Evolutionary conservation across 2,113 vertebrate genomes (phyloP).

Genomic region (Plotosus lineatus): DNA sequence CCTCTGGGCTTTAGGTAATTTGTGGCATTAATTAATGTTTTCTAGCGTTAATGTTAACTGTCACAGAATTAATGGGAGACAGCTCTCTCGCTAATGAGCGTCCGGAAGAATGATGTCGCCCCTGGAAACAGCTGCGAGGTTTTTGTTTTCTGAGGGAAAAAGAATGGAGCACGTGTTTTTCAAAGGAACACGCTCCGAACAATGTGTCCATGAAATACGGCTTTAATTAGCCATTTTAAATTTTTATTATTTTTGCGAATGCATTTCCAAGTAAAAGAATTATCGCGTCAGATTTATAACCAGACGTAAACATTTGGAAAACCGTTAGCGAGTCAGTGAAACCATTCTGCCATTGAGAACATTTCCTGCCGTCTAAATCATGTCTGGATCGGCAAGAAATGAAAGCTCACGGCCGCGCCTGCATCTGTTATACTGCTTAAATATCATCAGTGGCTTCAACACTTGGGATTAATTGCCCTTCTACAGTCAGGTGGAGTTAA

Average conservation of each 20-base stretch:
- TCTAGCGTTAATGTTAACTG: constrained; percentile 53
- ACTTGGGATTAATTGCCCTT: constrained; percentile 44
- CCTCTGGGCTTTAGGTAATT: constrained; percentile 41
- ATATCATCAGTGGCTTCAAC: background rate
- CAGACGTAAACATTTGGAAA: constrained; percentile 27
- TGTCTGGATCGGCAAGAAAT: constrained; percentile 28
- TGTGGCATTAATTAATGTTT: constrained; percentile 54
- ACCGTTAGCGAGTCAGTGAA: constrained; percentile 26
- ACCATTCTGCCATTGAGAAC: constrained; percentile 5
- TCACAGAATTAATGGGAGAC: constrained; percentile 52
- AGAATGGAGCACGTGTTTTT: constrained; percentile 7
- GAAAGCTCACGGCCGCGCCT: constrained; percentile 3
- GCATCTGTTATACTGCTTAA: constrained; percentile 27
- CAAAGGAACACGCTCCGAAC: constrained; percentile 10
- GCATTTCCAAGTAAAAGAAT: constrained; percentile 35
- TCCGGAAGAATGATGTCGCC: constrained; percentile 37
- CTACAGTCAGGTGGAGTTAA: constrained; percentile 36
- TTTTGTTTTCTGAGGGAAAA: constrained; percentile 26
- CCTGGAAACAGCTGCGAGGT: constrained; percentile 42
- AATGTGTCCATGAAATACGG: constrained; percentile 33
- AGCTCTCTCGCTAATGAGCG: constrained; percentile 49
- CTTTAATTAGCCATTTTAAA: constrained; percentile 40
- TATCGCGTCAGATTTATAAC: constrained; percentile 18
- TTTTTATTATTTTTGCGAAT: constrained; percentile 32
- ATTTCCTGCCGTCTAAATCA: constrained; percentile 25